Evolutionary conservation across 2,888 invertebrate species (phyloP).

Genomic region (Antheraea assamensis): DNA sequence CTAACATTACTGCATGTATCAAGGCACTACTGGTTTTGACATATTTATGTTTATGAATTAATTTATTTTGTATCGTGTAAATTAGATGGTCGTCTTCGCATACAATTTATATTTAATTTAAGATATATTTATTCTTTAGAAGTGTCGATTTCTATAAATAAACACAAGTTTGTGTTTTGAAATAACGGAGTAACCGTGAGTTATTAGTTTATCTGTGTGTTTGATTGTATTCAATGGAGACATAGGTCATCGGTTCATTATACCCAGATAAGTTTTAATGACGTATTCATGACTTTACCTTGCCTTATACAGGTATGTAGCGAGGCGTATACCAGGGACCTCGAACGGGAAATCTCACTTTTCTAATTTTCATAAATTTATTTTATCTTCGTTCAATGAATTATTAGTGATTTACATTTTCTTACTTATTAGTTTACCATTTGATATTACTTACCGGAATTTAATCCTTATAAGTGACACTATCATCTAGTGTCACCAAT

Average conservation of each 20-base stretch:
- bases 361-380: neutral
- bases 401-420: neutral
- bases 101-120: neutral
- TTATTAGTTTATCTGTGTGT: conserved; percentile 38
- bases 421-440: neutral
- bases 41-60: conserved; percentile 2
- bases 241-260: conserved; percentile 61
- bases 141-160: neutral
- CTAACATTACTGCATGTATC: conserved; percentile 1
- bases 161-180: conserved; percentile 17
- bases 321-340: neutral
- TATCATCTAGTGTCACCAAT: neutral
- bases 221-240: conserved; percentile 52
- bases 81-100: neutral
- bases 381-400: neutral
- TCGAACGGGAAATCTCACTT: neutral
- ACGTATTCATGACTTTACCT: conserved; percentile 61
- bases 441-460: neutral
- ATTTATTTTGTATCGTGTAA: neutral
- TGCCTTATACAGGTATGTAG: conserved; percentile 19
- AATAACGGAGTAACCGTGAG: conserved; percentile 25
- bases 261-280: conserved; percentile 60
- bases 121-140: neutral
- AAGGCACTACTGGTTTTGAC: neutral
- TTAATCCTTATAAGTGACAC: neutral